A percentile compares a stretch with the other conserved stretches of the same genome.
Evolutionary conservation across 2,888 invertebrate genomes (phyloP).

Genomic region (Aspidiotus rigidus): DNA sequence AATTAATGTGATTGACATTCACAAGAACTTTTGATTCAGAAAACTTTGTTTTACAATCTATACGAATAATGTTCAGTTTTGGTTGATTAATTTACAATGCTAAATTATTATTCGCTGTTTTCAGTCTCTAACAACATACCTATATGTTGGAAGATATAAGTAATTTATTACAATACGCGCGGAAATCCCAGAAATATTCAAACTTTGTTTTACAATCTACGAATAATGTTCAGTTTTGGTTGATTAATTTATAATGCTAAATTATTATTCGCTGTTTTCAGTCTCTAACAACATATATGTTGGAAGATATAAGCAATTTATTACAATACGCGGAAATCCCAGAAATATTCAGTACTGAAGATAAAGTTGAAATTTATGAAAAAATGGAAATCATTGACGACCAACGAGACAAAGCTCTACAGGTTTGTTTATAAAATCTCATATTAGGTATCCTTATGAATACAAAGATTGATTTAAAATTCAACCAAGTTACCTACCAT

Average conservation of each 20-base stretch:
- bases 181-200: constrained; percentile 85
- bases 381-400: constrained; percentile 83
- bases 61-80: too few relatives aligned
- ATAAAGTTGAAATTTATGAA: constrained; percentile 81
- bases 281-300: constrained; percentile 85
- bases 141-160: constrained; percentile 87
- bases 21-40: too few relatives aligned
- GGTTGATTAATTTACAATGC: too few relatives aligned
- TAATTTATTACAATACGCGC: constrained; percentile 85
- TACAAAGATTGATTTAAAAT: too few relatives aligned
- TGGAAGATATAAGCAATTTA: constrained; percentile 87
- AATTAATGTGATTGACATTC: too few relatives aligned
- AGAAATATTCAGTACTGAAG: constrained; percentile 74
- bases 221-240: too few relatives aligned
- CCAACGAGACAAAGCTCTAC: constrained; percentile 71
- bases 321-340: constrained; percentile 90
- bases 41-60: too few relatives aligned
- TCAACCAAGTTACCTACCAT: too few relatives aligned
- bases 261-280: constrained; percentile 40
- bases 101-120: neutral
- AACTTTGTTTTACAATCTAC: too few relatives aligned
- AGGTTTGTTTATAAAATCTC: constrained; percentile 42
- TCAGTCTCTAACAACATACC: constrained; percentile 83
- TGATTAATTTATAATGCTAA: too few relatives aligned
- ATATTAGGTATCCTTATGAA: too few relatives aligned